These are phyloP conservation scores for Lepeophtheirus nordmannii DNA, from an alignment of 2,888 invertebrate genomes.

Conservation along the genomic window DNA sequence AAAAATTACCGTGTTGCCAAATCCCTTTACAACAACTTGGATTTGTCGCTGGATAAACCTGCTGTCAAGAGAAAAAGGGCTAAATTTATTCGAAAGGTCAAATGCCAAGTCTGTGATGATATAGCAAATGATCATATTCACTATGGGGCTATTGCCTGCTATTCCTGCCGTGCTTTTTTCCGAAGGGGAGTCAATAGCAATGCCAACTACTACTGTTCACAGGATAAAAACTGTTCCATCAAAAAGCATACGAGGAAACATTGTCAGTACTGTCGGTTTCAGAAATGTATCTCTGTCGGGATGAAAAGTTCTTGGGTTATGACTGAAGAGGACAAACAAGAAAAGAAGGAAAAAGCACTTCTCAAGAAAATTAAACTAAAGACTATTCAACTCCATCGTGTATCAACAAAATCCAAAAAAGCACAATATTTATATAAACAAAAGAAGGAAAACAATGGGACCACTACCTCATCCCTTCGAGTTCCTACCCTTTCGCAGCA, in stretches of 20 bases:
- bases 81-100: constrained; percentile 20
- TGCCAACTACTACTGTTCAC: constrained; percentile 13
- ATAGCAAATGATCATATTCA: constrained; percentile 22
- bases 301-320: constrained; percentile 20
- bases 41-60: neutral
- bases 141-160: constrained; percentile 22
- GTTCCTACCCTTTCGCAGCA: too few species aligned
- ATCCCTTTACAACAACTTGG: neutral
- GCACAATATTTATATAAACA: too few species aligned
- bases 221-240: constrained; percentile 1
- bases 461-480: too few species aligned
- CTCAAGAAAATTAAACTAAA: neutral
- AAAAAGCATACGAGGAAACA: constrained; percentile 16
- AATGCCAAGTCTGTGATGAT: constrained; percentile 19
- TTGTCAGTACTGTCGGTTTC: constrained; percentile 16
- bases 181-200: constrained; percentile 16
- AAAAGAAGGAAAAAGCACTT: constrained; percentile 13
- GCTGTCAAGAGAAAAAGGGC: constrained; percentile 14
- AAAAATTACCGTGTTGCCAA: neutral
- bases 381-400: neutral
- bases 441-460: too few species aligned
- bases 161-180: constrained; percentile 20
- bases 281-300: constrained; percentile 9
- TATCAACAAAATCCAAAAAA: too few species aligned
- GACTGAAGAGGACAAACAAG: constrained; percentile 21